Base-by-base conservation (phyloP, 1,140 invertebrate genomes). In the Macrosteles quadrilineatus region DNA sequence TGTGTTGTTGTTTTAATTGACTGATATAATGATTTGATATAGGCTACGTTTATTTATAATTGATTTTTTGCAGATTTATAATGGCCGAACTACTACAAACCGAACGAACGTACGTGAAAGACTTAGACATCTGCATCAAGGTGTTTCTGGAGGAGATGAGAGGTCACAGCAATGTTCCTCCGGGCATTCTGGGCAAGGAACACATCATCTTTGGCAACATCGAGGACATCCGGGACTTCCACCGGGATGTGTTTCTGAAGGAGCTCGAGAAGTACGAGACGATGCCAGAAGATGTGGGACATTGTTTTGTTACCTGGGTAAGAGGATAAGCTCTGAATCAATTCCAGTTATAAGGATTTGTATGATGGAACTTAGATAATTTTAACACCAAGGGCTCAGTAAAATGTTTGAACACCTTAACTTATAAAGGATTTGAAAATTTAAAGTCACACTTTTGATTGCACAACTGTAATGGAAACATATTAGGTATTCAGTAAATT, bases 241-340 rank as follows among this genome's bases (percentile, higher is more conserved):
- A 99, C 83, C 91, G 93, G 80, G 92, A 95, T 70, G 92, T 96
- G 73, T 99, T 99, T 82, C 83, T 99, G 19, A 91, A 91, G 72
- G 98, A 99, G 82, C 83, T 99, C 43, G 95, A 98, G 81, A 98
- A 98, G 78, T 99, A 99, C 82, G 96, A 98, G 82, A 94, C 93
- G 32, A 98, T 98, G 89, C 98, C 98, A 0, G 98, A 99, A 85
- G 97, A 99, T 84, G 96, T 99, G 67, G 98, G 98, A 1, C 98
- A 99, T 89, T 99, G 97, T 85, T 99, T 99, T 81, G 96, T 99
- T 23, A 98, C 96, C 29, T 99, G 97, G 96, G 89, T 90, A 81
- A 80, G 83, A 77, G 19, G 53, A 64, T 30, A n/a, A n/a, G n/a
- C n/a, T n/a, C n/a, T n/a, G n/a, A n/a, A n/a, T n/a, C n/a, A n/a